Conservation (phyloP, 2,797 vertebrate genomes). For the Bradypodion ventrale region DNA sequence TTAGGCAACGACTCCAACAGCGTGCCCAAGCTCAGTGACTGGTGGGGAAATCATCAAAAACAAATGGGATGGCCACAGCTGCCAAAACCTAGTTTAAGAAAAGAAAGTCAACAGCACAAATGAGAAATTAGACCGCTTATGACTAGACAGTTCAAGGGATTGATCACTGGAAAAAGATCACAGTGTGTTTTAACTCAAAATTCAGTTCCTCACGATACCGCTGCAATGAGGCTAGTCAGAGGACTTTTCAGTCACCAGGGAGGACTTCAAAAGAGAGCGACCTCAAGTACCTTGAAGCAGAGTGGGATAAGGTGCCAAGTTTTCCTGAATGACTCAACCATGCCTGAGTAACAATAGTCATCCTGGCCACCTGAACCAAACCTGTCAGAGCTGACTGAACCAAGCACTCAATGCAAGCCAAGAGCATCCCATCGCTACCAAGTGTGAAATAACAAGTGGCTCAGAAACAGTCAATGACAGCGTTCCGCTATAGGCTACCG, state of each 20-base stretch:
- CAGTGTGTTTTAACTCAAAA: neutral
- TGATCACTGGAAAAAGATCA: too few relatives aligned
- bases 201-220: conserved; percentile 13
- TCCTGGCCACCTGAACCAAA: conserved; percentile 51
- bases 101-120: too few relatives aligned
- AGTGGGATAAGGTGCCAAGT: neutral
- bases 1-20: neutral
- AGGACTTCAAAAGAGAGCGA: neutral
- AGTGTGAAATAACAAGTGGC: conserved; percentile 64
- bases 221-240: neutral
- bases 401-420: conserved; percentile 48
- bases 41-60: too few relatives aligned
- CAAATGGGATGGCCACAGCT: too few relatives aligned
- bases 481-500: conserved; percentile 57
- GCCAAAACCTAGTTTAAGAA: too few relatives aligned
- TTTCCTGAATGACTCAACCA: neutral
- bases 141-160: too few relatives aligned
- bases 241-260: neutral
- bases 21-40: neutral
- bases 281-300: conserved; percentile 37
- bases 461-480: conserved; percentile 60
- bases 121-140: too few relatives aligned
- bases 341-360: conserved; percentile 28
- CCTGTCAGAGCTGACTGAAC: conserved; percentile 48
- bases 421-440: conserved; percentile 41